Evolutionary conservation across 1,140 invertebrate species (phyloP).

Genomic region (Agraylea sexmaculata): DNA sequence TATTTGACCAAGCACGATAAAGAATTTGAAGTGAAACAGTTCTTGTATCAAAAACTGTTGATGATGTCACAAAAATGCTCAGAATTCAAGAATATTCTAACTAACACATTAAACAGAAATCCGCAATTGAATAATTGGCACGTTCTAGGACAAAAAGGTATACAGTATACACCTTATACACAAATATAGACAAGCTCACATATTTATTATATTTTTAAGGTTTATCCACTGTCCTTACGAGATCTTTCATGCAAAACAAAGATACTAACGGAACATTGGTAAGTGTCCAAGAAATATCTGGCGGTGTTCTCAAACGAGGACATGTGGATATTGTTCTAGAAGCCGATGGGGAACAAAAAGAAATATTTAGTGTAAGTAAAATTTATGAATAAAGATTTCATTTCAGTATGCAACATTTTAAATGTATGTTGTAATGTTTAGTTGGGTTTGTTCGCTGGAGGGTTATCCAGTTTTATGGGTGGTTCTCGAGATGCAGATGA

Average conservation of each 20-base stretch:
- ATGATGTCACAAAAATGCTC: slow-evolving; percentile 44
- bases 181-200: neutral
- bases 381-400: slow-evolving; percentile 3
- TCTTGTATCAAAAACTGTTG: slow-evolving; percentile 48
- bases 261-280: slow-evolving; percentile 58
- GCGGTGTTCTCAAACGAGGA: slow-evolving; percentile 63
- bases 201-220: slow-evolving; percentile 25
- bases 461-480: slow-evolving; percentile 55
- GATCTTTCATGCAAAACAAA: slow-evolving; percentile 43
- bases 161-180: slow-evolving; percentile 4
- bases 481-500: slow-evolving; percentile 29
- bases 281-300: slow-evolving; percentile 62
- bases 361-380: slow-evolving; percentile 37
- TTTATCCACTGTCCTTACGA: slow-evolving; percentile 58
- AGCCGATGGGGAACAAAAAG: slow-evolving; percentile 36
- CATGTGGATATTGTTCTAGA: slow-evolving; percentile 59
- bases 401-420: neutral
- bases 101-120: slow-evolving; percentile 29
- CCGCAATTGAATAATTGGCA: slow-evolving; percentile 53
- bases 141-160: slow-evolving; percentile 47
- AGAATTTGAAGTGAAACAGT: slow-evolving; percentile 55
- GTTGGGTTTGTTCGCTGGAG: slow-evolving; percentile 72
- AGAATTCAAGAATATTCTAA: slow-evolving; percentile 34
- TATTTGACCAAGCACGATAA: slow-evolving; percentile 42
- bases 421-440: slow-evolving; percentile 28